Conservation (phyloP, 2,888 invertebrate species). For the Balanococcus diminutus region DNA sequence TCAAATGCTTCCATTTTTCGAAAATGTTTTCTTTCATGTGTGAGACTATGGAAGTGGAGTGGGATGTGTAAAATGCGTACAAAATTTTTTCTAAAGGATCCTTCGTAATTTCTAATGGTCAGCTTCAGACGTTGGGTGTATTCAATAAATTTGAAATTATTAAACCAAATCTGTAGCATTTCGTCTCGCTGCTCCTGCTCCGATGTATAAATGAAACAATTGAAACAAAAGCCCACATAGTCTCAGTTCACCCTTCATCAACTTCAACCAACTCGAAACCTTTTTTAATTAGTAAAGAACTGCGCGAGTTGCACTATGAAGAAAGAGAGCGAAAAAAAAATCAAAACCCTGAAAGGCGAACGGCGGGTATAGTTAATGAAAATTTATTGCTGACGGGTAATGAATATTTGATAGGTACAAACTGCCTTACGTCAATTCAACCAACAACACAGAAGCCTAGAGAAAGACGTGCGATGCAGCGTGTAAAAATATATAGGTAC, state of each 20-base stretch:
- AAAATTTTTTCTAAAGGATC: too few species aligned
- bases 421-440: constrained; percentile 42
- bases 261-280: neutral
- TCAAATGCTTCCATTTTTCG: too few species aligned
- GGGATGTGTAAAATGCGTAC: too few species aligned
- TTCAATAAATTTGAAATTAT: neutral
- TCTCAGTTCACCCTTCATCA: neutral
- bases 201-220: neutral
- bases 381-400: constrained; percentile 49
- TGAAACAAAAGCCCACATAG: neutral
- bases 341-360: constrained; percentile 1
- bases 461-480: neutral
- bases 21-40: too few species aligned
- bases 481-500: neutral
- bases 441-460: too few species aligned
- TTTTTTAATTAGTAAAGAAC: constrained; percentile 33
- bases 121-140: too few species aligned
- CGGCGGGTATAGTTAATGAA: constrained; percentile 43
- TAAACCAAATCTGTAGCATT: neutral
- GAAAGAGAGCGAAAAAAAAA: neutral
- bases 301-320: neutral
- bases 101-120: too few species aligned
- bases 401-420: constrained; percentile 49
- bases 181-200: neutral
- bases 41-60: too few species aligned